These are phyloP conservation scores for Tolmerus cingulatus DNA, from an alignment of 2,888 invertebrate genomes.

Conservation along the genomic window DNA sequence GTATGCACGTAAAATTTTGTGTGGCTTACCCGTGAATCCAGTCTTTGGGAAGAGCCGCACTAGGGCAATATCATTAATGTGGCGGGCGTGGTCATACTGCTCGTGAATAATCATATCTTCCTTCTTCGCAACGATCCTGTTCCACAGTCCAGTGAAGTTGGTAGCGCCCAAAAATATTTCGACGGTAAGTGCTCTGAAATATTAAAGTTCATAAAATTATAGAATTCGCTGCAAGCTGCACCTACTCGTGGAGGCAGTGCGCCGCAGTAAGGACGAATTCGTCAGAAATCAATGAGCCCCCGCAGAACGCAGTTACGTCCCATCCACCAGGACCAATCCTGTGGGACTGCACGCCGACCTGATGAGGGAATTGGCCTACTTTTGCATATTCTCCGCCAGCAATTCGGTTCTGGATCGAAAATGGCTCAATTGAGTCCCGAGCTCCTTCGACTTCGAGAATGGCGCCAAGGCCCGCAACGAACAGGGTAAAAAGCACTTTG, in stretches of 20 bases:
- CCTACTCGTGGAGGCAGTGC: slow-evolving; percentile 36
- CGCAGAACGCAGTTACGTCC: slow-evolving; percentile 26
- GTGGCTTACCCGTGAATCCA: background rate
- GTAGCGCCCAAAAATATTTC: slow-evolving; percentile 39
- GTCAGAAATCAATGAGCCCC: slow-evolving; percentile 42
- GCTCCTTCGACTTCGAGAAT: background rate
- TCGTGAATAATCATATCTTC: slow-evolving; percentile 37
- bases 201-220: background rate
- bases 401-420: slow-evolving; percentile 41
- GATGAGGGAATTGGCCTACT: slow-evolving; percentile 48
- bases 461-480: background rate
- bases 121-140: background rate
- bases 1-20: background rate
- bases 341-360: slow-evolving; percentile 29
- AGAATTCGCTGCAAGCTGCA: background rate
- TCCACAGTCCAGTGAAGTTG: background rate
- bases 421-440: background rate
- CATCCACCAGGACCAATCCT: background rate
- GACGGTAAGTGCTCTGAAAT: background rate
- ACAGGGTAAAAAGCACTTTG: background rate
- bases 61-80: slow-evolving; percentile 43
- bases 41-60: slow-evolving; percentile 17
- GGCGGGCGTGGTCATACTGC: background rate
- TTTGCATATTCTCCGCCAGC: slow-evolving; percentile 44
- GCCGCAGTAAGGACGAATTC: slow-evolving; percentile 42